These are phyloP conservation scores for Harmothoe impar DNA, from an alignment of 2,888 invertebrate species.

Conservation along the genomic window DNA sequence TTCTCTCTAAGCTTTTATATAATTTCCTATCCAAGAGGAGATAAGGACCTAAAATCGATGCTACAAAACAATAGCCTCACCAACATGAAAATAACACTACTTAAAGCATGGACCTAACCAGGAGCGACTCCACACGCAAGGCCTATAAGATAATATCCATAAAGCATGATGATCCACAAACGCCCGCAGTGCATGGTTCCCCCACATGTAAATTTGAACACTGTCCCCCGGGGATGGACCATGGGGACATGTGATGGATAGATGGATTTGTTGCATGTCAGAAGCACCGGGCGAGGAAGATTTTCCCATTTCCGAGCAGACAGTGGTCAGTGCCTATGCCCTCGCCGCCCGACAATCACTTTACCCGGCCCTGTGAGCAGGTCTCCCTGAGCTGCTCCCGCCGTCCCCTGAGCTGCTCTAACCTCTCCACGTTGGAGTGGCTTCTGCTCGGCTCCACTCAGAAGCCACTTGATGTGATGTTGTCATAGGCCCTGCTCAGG, in stretches of 20 bases:
- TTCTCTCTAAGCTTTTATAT: too few species aligned
- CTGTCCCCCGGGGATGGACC: background rate
- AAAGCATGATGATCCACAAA: background rate
- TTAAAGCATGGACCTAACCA: too few species aligned
- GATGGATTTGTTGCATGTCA: conserved; percentile 29
- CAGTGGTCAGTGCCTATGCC: background rate
- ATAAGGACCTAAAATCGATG: too few species aligned
- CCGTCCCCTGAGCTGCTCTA: background rate
- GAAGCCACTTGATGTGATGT: conserved; percentile 3
- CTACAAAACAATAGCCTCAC: too few species aligned
- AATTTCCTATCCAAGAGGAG: too few species aligned
- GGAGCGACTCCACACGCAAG: too few species aligned
- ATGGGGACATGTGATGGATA: conserved; percentile 15
- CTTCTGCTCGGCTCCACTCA: background rate
- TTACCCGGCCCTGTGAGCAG: background rate
- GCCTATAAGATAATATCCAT: background rate
- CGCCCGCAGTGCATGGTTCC: background rate
- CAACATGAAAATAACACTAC: too few species aligned
- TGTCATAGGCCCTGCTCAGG: background rate
- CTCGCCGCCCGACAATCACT: background rate
- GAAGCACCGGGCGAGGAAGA: background rate
- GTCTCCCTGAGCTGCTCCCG: background rate
- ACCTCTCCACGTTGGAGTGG: background rate
- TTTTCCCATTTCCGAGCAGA: conserved; percentile 23
- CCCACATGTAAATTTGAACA: conserved; percentile 15